phyloP scores from a whole-genome alignment of 2,113 vertebrate genomes.

The Bostrychus sinensis region DNA sequence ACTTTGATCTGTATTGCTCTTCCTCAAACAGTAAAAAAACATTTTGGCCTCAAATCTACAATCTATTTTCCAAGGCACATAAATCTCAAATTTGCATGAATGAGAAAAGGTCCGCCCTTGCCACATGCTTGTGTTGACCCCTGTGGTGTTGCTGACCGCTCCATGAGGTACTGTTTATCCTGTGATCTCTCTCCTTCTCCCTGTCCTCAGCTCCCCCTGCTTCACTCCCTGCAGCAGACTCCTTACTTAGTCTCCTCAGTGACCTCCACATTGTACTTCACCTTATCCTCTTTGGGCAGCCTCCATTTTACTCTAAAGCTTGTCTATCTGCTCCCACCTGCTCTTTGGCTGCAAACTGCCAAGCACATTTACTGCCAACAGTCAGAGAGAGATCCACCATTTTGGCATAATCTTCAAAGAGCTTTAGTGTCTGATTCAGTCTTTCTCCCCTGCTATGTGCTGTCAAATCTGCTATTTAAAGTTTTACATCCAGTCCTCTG shows the following conservation, averaged over 20 bases:
- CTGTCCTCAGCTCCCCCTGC: slow-evolving; percentile 18
- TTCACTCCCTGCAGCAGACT: slow-evolving; percentile 23
- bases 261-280: slow-evolving; percentile 24
- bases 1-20: no score
- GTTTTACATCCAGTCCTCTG: slow-evolving; percentile 20
- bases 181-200: slow-evolving; percentile 10
- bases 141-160: slow-evolving; percentile 2
- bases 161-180: background rate
- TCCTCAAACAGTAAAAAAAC: no score
- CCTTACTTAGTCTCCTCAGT: slow-evolving; percentile 14
- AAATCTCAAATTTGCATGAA: slow-evolving; percentile 27
- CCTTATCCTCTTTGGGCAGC: slow-evolving; percentile 12
- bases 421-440: slow-evolving; percentile 28
- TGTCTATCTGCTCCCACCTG: slow-evolving; percentile 25
- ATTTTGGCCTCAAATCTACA: slow-evolving; percentile 30
- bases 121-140: slow-evolving; percentile 3
- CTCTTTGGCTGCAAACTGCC: slow-evolving; percentile 33
- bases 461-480: slow-evolving; percentile 26
- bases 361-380: slow-evolving; percentile 25
- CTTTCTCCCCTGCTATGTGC: slow-evolving; percentile 24
- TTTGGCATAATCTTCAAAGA: slow-evolving; percentile 19
- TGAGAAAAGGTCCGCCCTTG: slow-evolving; percentile 2
- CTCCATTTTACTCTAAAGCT: slow-evolving; percentile 18
- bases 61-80: slow-evolving; percentile 1
- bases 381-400: slow-evolving; percentile 30